Evolutionary conservation across 2,113 vertebrate species (phyloP), one percentile per base, ranked within the genome.

Genomic region (Myrmophylax atrothorax): DNA sequence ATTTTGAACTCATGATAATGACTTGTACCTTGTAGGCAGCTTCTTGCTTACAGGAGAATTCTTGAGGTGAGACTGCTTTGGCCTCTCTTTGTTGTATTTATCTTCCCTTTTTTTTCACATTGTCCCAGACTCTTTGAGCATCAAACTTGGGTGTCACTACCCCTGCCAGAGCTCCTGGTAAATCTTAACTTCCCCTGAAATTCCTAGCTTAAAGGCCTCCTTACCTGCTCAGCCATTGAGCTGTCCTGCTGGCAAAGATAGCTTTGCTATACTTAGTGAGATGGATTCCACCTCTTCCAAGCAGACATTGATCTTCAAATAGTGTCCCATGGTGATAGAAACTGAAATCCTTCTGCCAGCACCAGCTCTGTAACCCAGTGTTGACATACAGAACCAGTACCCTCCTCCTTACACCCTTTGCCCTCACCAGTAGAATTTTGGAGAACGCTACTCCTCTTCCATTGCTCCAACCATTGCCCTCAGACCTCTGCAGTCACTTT

Each of bases 401-500:
- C 6, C 25, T 67, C 19, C 42, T 77, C 42, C 19, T 37, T 47
- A 47, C 9, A 77, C 9, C 1, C 8, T 77, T 86, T 86, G 6
- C 2, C 10, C 7, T 78, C 31, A 44, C 5, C 42, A 44, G 17
- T 26, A 59, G 38, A 35, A 23, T 47, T 87, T 23, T 84, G 56
- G 40, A 64, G 31, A 50, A 5, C 28, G 23, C 5, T 28, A 18
- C 6, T 14, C 52, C 23, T 31, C 38, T 63, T 64, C n/a, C 12
- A 22, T 12, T 59, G 15, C 4, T 6, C 6, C 3, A 12, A 0
- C 44, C 33, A 46, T n/a, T 8, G 3, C 19, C 19, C 53, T 63
- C 47, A 68, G 53, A 31, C 7, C 15, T 15, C 62, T 80, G 56
- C 8, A 56, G 73, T 29, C 24, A 29, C 29, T 31, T 66, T 37